Percentiles rank a stretch among this genome's conserved stretches.
These are phyloP conservation scores for Andrena camellia DNA, from an alignment of 2,888 invertebrate species.

Conservation along the genomic window DNA sequence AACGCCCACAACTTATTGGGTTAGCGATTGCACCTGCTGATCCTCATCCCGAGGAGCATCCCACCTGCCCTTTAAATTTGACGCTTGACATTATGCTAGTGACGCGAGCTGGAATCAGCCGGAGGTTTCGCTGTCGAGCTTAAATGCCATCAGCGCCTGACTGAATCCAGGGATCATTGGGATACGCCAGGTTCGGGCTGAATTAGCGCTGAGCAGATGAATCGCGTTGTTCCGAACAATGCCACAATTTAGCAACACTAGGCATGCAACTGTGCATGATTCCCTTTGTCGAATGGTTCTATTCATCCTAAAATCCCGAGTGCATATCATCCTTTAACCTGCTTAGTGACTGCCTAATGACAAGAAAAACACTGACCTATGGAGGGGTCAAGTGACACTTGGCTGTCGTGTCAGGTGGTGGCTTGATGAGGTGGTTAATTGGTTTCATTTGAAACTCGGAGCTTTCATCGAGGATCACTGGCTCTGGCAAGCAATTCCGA, in stretches of 20 bases:
- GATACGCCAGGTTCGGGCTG: background rate
- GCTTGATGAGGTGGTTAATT: background rate
- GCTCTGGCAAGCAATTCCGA: background rate
- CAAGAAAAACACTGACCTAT: background rate
- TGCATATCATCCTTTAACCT: background rate
- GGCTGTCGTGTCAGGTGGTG: background rate
- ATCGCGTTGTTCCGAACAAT: background rate
- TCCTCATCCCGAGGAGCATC: background rate
- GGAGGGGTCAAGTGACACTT: background rate
- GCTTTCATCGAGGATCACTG: background rate
- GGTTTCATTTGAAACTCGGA: slow-evolving; percentile 3
- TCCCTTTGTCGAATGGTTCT: background rate
- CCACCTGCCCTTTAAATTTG: background rate
- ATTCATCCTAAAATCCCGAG: background rate
- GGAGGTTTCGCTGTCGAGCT: slow-evolving; percentile 2
- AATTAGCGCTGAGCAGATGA: slow-evolving; percentile 9
- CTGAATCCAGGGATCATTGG: background rate
- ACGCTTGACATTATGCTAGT: slow-evolving; percentile 15
- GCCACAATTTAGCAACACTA: background rate
- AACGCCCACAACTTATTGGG: background rate
- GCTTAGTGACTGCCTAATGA: background rate
- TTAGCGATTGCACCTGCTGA: background rate
- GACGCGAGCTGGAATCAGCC: background rate
- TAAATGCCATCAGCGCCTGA: slow-evolving; percentile 5
- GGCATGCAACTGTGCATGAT: background rate